These are phyloP conservation scores for Kryphioiulus occultus DNA, from an alignment of 2,888 invertebrate species.

Conservation along the genomic window DNA sequence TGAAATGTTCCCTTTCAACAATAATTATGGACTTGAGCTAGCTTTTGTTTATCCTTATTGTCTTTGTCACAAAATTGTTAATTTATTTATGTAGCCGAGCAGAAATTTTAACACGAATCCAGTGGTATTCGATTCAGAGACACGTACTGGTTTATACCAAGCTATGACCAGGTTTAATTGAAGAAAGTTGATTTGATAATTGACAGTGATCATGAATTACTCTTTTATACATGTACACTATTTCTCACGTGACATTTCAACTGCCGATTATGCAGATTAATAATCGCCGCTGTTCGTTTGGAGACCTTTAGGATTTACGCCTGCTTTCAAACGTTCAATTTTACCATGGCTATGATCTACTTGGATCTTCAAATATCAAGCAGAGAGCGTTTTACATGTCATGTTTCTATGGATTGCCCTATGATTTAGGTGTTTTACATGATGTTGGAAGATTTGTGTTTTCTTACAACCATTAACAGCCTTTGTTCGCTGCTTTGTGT, in stretches of 20 bases:
- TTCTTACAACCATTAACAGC: neutral
- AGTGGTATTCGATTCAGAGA: too few relatives aligned
- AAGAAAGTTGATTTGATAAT: too few relatives aligned
- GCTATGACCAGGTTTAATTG: too few relatives aligned
- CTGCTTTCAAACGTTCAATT: neutral
- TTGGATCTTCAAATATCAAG: neutral
- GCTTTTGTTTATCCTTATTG: neutral
- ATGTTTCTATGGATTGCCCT: neutral
- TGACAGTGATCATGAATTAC: too few relatives aligned
- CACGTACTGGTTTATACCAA: too few relatives aligned
- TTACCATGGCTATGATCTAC: neutral
- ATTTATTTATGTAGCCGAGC: too few relatives aligned
- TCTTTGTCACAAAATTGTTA: neutral
- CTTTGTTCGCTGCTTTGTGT: slow-evolving; percentile 15
- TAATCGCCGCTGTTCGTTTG: too few relatives aligned
- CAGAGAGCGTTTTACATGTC: neutral
- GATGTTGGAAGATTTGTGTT: neutral
- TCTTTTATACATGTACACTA: too few relatives aligned
- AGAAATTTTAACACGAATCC: too few relatives aligned
- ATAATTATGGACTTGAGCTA: neutral
- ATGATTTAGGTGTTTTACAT: neutral
- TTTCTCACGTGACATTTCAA: too few relatives aligned
- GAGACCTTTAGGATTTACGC: neutral
- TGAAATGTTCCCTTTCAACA: too few relatives aligned
- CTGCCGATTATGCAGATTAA: too few relatives aligned